A percentile compares a stretch with the other conserved stretches of the same genome.
Evolutionary conservation across 2,797 vertebrate genomes (phyloP).

Genomic region (Sphenodon punctatus): DNA sequence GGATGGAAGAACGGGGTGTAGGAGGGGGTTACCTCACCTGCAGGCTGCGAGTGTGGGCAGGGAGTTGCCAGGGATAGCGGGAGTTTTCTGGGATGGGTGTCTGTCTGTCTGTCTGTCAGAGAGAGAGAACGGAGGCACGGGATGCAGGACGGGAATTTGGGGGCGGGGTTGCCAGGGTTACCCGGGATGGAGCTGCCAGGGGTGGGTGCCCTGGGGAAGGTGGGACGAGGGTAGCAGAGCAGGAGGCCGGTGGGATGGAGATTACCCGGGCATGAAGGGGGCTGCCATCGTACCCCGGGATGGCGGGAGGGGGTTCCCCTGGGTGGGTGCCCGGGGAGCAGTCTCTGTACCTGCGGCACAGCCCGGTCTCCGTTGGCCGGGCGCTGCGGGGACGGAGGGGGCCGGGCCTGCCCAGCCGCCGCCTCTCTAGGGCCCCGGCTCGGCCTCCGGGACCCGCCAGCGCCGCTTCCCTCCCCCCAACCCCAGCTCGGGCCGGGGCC

Average conservation of each 20-base stretch:
- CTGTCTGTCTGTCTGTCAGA: too few species aligned
- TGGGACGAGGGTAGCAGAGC: neutral
- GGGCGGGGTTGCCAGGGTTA: too few species aligned
- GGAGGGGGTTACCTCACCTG: too few species aligned
- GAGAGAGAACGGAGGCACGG: slow-evolving; percentile 6
- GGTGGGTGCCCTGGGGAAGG: neutral
- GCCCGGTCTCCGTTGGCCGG: too few species aligned
- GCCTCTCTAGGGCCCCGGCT: neutral
- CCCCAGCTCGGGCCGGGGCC: neutral
- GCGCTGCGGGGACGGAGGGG: neutral
- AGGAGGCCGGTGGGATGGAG: too few species aligned
- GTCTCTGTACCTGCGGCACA: neutral
- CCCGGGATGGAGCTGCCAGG: neutral
- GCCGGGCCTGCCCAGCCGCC: neutral
- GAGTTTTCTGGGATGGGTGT: too few species aligned
- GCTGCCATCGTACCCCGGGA: too few species aligned
- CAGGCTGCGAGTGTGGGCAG: too few species aligned
- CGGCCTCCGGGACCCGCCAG: neutral
- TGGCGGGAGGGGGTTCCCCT: neutral
- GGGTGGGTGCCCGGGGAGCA: neutral
- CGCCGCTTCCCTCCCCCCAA: neutral
- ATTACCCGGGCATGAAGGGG: too few species aligned
- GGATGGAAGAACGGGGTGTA: too few species aligned
- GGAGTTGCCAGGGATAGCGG: too few species aligned
- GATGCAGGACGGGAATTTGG: too few species aligned